Evolutionary conservation across 1,140 invertebrate species (phyloP).

Genomic region (Tetramorium alpestre): DNA sequence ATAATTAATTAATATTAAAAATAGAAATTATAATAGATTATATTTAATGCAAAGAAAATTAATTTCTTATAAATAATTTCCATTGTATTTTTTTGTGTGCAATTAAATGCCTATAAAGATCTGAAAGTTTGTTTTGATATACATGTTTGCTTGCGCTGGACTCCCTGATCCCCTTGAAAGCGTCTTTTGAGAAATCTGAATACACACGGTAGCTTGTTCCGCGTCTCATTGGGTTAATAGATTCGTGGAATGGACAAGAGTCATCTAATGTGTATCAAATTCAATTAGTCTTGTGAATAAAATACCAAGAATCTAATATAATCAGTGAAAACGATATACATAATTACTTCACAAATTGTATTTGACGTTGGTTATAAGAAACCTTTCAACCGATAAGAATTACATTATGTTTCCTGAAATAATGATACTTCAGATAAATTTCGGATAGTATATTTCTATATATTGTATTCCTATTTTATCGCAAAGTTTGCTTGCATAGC

Average conservation of each 20-base stretch:
- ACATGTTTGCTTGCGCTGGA: conserved; percentile 7
- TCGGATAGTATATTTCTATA: not conserved
- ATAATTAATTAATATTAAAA: not conserved
- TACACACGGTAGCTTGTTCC: conserved; percentile 55
- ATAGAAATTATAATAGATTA: not conserved
- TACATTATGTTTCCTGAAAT: not conserved
- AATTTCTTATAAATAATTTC: not conserved
- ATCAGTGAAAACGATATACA: conserved; percentile 14
- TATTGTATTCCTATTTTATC: not conserved
- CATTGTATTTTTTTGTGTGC: not conserved
- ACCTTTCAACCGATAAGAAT: not conserved
- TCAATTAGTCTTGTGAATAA: not conserved
- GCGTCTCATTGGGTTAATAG: conserved; percentile 44
- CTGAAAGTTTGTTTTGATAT: conserved; percentile 32
- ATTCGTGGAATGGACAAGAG: conserved; percentile 41
- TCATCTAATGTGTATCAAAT: conserved; percentile 47
- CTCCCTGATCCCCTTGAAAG: not conserved
- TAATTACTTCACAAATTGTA: conserved; percentile 31
- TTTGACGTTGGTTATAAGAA: not conserved
- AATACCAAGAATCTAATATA: conserved; percentile 13
- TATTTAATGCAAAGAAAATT: not conserved
- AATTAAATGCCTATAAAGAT: not conserved
- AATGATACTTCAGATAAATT: not conserved
- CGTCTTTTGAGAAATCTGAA: conserved; percentile 44
- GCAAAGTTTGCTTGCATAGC: not conserved